A percentile compares a stretch with the other conserved stretches of the same genome.
Evolutionary conservation across 2,797 vertebrate species (phyloP).

Genomic region (Columba guinea): DNA sequence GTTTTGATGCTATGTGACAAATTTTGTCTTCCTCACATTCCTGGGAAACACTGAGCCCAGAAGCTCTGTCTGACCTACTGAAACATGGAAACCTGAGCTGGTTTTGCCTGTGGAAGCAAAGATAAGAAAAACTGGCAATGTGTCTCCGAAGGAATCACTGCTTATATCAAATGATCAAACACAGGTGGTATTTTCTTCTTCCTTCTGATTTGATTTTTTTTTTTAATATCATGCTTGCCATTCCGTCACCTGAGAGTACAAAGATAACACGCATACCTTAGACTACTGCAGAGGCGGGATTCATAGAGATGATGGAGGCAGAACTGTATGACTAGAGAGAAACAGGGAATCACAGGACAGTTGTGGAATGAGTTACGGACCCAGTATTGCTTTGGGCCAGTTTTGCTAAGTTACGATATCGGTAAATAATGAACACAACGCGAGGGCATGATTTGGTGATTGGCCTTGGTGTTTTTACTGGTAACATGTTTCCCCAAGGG

Average conservation of each 20-base stretch:
- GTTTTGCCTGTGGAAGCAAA: background rate
- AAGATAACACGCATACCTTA: background rate
- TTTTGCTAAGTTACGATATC: background rate
- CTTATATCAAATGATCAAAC: background rate
- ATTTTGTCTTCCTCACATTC: background rate
- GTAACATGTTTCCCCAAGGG: background rate
- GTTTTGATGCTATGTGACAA: fast-evolving
- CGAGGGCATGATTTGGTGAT: background rate
- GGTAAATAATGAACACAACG: background rate
- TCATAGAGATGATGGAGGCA: fast-evolving
- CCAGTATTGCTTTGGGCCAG: background rate
- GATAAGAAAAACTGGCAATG: background rate
- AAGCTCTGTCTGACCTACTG: background rate
- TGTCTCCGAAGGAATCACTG: background rate
- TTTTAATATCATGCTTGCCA: background rate
- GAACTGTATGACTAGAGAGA: background rate
- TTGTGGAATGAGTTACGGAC: background rate
- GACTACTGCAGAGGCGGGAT: background rate
- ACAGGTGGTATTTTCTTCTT: background rate
- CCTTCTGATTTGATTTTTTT: background rate
- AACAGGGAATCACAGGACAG: background rate
- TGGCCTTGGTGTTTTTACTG: background rate
- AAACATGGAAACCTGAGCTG: background rate
- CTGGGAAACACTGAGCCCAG: background rate
- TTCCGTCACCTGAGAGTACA: background rate